Evolutionary conservation across 2,888 invertebrate species (phyloP).

Genomic region (Elegia similella): DNA sequence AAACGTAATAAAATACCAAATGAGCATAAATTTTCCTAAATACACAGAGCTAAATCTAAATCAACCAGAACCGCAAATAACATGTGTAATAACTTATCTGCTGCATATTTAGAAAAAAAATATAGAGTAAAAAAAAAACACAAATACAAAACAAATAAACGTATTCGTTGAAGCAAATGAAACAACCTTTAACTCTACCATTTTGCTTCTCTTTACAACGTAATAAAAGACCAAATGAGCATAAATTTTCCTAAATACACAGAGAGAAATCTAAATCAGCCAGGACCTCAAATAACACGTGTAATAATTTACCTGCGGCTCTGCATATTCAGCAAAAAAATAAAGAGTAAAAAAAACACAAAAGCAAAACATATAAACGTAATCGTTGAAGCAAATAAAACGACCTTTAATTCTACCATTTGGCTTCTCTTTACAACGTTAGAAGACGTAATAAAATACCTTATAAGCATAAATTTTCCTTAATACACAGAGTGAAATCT

Average conservation of each 20-base stretch:
- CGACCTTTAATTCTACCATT: slow-evolving; percentile 17
- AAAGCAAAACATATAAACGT: too few relatives aligned
- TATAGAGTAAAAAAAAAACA: too few relatives aligned
- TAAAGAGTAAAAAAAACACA: too few relatives aligned
- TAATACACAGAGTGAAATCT: slow-evolving; percentile 34
- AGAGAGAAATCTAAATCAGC: slow-evolving; percentile 40
- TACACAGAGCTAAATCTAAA: slow-evolving; percentile 36
- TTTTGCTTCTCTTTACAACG: slow-evolving; percentile 18
- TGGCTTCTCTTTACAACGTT: slow-evolving; percentile 18
- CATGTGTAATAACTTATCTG: slow-evolving; percentile 28
- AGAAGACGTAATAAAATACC: slow-evolving; percentile 49
- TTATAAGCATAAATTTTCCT: slow-evolving; percentile 52
- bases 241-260: slow-evolving; percentile 44
- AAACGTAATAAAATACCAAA: slow-evolving; percentile 53
- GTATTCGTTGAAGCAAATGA: slow-evolving; percentile 20
- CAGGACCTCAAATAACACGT: slow-evolving; percentile 26
- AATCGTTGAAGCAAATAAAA: slow-evolving; percentile 23
- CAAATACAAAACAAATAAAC: too few relatives aligned
- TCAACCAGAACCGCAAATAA: slow-evolving; percentile 31
- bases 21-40: slow-evolving; percentile 48
- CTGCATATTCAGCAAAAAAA: too few relatives aligned
- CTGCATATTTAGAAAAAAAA: too few relatives aligned
- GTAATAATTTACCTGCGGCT: slow-evolving; percentile 25
- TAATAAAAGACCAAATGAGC: slow-evolving; percentile 55
- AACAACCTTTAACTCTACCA: slow-evolving; percentile 20